Evolutionary conservation across 2,113 vertebrate genomes (phyloP).

Genomic region (Glareola pratincola): DNA sequence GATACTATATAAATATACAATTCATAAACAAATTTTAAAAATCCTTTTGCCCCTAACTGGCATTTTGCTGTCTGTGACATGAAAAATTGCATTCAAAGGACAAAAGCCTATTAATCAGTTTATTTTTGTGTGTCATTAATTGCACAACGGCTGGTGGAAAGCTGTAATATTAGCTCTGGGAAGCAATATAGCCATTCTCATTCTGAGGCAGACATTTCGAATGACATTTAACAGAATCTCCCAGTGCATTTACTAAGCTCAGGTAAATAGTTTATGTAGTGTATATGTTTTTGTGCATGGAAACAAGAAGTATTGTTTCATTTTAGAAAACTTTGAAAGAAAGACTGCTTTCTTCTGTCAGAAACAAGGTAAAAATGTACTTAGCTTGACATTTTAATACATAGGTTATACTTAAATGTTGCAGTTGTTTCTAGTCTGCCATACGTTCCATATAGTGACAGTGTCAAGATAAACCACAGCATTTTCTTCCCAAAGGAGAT

Average conservation of each 20-base stretch:
- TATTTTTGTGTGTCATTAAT: not conserved
- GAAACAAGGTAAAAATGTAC: not conserved
- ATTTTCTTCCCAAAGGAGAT: conserved; percentile 57
- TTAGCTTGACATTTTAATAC: conserved; percentile 18
- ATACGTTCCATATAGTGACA: not conserved
- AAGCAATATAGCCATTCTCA: not conserved
- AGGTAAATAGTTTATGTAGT: not conserved
- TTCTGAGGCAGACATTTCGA: conserved; percentile 15
- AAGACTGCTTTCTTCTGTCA: conserved; percentile 10
- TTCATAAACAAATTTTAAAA: not conserved
- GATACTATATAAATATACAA: not conserved
- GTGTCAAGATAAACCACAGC: not conserved
- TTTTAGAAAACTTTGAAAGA: conserved; percentile 18
- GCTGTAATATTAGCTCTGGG: not conserved
- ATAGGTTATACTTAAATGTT: conserved; percentile 28
- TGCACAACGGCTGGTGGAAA: not conserved
- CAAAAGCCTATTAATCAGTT: not conserved
- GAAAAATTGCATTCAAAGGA: not conserved
- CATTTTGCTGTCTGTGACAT: not conserved
- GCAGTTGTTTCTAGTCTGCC: conserved; percentile 45
- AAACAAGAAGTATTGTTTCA: not conserved
- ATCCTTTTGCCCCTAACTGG: not conserved
- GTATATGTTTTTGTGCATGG: not conserved
- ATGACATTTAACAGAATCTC: conserved; percentile 32
- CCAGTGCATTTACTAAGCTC: not conserved